phyloP scores from a whole-genome alignment of 2,888 invertebrate genomes.

The Cheilosia vulpina region DNA sequence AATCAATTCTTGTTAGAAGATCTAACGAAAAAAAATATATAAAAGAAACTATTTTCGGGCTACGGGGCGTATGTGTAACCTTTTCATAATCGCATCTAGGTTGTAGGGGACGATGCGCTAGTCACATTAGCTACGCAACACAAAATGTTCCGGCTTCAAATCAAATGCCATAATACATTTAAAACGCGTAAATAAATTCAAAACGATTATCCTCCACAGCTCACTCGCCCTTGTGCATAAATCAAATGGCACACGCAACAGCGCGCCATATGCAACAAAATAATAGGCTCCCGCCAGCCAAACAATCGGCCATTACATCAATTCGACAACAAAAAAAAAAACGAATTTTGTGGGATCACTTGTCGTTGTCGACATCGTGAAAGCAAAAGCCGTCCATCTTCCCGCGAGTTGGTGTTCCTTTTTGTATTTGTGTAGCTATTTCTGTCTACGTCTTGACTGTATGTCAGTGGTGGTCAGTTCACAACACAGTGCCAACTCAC shows the following conservation, averaged over 20 bases:
- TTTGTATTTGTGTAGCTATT: slow-evolving; percentile 47
- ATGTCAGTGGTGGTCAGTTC: slow-evolving; percentile 63
- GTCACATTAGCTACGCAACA: not conserved
- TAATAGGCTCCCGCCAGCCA: slow-evolving; percentile 21
- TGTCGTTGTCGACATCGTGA: slow-evolving; percentile 67
- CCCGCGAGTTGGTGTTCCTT: slow-evolving; percentile 8
- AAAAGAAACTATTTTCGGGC: slow-evolving; percentile 48
- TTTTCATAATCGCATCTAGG: slow-evolving; percentile 24
- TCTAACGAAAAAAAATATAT: not conserved
- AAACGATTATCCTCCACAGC: slow-evolving; percentile 39
- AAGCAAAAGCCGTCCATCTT: slow-evolving; percentile 62
- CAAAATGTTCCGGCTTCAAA: slow-evolving; percentile 46
- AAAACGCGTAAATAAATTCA: slow-evolving; percentile 31
- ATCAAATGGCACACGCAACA: slow-evolving; percentile 70
- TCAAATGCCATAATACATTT: slow-evolving; percentile 42
- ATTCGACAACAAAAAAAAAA: slow-evolving; percentile 23
- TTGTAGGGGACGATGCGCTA: slow-evolving; percentile 8
- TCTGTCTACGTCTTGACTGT: slow-evolving; percentile 12
- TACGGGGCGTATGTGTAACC: slow-evolving; percentile 67
- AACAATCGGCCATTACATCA: slow-evolving; percentile 58
- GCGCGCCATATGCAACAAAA: slow-evolving; percentile 52
- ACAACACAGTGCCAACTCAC: slow-evolving; percentile 54
- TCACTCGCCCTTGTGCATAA: slow-evolving; percentile 61
- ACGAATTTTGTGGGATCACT: slow-evolving; percentile 57
- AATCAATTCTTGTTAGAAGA: not conserved